Percentiles rank a stretch among this genome's conserved stretches.
phyloP scores from a whole-genome alignment of 2,888 invertebrate species.

The Tetanocera ferruginea region DNA sequence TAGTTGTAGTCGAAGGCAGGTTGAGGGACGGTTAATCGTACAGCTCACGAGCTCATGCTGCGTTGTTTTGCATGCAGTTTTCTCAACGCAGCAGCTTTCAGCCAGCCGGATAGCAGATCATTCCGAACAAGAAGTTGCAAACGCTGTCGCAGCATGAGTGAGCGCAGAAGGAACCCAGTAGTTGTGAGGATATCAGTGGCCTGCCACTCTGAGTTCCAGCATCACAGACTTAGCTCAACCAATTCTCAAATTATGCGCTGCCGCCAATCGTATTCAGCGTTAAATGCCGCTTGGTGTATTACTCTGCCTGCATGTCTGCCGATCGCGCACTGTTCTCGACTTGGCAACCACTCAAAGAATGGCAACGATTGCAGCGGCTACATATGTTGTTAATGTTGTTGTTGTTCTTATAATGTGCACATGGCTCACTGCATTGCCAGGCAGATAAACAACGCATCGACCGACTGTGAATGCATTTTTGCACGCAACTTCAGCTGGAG shows the following conservation, averaged over 20 bases:
- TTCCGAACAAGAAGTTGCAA: background rate
- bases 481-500: conserved; percentile 33
- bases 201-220: conserved; percentile 31
- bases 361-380: conserved; percentile 16
- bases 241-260: background rate
- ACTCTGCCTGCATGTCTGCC: background rate
- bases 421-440: conserved; percentile 32
- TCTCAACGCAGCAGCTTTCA: background rate
- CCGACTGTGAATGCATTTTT: conserved; percentile 31
- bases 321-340: background rate
- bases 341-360: no score
- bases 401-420: conserved; percentile 23
- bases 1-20: no score
- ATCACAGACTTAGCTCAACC: background rate
- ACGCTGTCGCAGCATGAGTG: background rate
- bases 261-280: conserved; percentile 27
- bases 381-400: conserved; percentile 6
- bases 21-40: background rate
- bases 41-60: background rate
- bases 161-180: background rate
- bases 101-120: background rate
- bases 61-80: background rate
- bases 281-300: background rate
- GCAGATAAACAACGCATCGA: conserved; percentile 25
- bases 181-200: conserved; percentile 12